Base-by-base conservation (phyloP, 2,888 invertebrate genomes). In the Dichetophora obliterata region DNA sequence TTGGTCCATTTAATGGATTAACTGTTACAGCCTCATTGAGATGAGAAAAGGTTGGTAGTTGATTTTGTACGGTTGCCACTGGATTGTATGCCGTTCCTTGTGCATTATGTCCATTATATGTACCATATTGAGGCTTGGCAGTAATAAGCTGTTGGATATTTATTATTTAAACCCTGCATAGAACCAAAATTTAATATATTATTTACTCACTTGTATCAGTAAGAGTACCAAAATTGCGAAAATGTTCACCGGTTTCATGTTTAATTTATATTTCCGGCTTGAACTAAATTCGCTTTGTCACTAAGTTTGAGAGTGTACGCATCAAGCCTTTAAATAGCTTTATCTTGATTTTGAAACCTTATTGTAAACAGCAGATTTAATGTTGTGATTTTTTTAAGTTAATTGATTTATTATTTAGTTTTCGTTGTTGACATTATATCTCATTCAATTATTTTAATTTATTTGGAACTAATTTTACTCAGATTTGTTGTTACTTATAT, bases 11-110 rank as follows among this genome's bases (percentile, higher is more conserved):
- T 72, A 63, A 57, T 70, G 14, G 6, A 50, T 19, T 43, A 2
- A 71, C 5, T 37, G 70, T 52, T 11, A n/a, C n/a, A n/a, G 31
- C 31, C 65, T 1, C 52, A 22, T 73, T 69, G 16, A 81, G 54
- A 50, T 75, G 48, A 0, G 82, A 79, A 37, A 82, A 82, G 27
- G 79, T 80, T 14, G 80, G 81, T n/a, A 19, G 57, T n/a, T 37
- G 37, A 65, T 24, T 68, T 31, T 31, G 31, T 31, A 31, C 31
- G 5, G 5, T 5, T 6, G 43, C 9, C 3, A 34, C 0, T 48
- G 52, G 50, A 69, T 52, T 69, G 69, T 52, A 69, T 5, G 69
- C 3, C 31, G 5, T 5, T 9, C 59, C 19, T 27, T 61, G 27
- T 11, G 27, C 5, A 16, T 16, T 19, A 31, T 31, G 34, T 34